Evolutionary conservation across 2,888 invertebrate genomes (phyloP).

Genomic region (Artemia sinica): DNA sequence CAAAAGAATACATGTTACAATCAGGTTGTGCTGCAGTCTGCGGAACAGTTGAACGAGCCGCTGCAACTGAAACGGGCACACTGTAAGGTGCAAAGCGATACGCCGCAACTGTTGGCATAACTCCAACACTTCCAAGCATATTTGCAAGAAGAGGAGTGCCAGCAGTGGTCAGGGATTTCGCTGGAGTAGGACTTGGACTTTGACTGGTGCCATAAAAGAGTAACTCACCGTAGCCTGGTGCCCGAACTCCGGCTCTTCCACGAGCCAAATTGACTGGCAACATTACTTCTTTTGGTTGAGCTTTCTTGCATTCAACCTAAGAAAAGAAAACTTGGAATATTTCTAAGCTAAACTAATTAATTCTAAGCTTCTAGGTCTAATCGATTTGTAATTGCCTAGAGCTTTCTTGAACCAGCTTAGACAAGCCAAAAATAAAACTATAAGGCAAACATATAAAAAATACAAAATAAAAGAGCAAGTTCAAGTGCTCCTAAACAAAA

Average conservation of each 20-base stretch:
- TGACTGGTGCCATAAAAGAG: constrained; percentile 56
- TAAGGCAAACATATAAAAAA: too few species aligned
- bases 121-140: constrained; percentile 15
- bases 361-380: not conserved
- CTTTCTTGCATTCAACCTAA: constrained; percentile 99
- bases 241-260: constrained; percentile 83
- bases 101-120: constrained; percentile 31
- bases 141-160: constrained; percentile 14
- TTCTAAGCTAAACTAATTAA: not conserved
- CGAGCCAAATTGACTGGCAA: constrained; percentile 88
- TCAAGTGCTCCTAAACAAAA: too few species aligned
- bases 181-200: constrained; percentile 35
- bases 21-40: not conserved
- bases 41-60: constrained; percentile 16
- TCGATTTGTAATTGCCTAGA: too few species aligned
- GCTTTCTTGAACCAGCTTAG: too few species aligned
- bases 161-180: constrained; percentile 1
- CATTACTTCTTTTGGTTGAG: constrained; percentile 99
- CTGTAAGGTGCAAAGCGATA: constrained; percentile 46
- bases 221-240: constrained; percentile 89
- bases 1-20: not conserved
- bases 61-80: constrained; percentile 34
- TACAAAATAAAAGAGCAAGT: too few species aligned
- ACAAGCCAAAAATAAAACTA: too few species aligned
- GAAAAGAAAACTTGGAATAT: constrained; percentile 28